Percentiles rank a stretch among this genome's conserved stretches.
phyloP scores from a whole-genome alignment of 2,113 vertebrate genomes.

The Forbesichthys agassizii region DNA sequence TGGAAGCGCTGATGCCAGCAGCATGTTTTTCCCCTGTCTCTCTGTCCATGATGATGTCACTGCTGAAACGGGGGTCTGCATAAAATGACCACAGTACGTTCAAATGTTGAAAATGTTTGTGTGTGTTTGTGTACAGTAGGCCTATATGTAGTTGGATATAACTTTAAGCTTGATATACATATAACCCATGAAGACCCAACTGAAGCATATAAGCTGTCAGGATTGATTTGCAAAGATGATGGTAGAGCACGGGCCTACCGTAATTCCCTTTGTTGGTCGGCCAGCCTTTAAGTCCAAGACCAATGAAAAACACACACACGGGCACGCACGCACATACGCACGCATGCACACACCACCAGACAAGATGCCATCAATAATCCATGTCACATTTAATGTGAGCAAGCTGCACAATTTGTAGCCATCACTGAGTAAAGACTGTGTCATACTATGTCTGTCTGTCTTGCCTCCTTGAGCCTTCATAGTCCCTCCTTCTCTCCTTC shows the following conservation, averaged over 20 bases:
- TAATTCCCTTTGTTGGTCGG: conserved; percentile 41
- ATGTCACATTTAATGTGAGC: conserved; percentile 54
- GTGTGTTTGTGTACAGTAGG: not conserved
- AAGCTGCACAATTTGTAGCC: conserved; percentile 45
- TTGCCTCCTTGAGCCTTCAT: not conserved
- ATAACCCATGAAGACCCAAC: not conserved
- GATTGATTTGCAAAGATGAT: conserved; percentile 21
- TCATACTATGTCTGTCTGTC: conserved; percentile 11
- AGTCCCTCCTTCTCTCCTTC: not conserved
- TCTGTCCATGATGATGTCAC: conserved; percentile 53
- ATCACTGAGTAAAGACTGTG: conserved; percentile 39
- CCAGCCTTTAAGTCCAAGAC: conserved; percentile 14
- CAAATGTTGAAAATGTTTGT: not conserved
- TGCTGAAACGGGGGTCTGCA: conserved; percentile 34
- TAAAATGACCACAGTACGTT: conserved; percentile 31
- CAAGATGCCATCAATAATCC: conserved; percentile 59
- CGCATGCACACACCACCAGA: conserved; percentile 18
- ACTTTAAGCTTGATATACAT: not conserved
- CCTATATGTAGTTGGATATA: not conserved
- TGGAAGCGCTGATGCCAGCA: conserved; percentile 29
- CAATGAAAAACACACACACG: not conserved
- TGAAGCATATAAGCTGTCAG: not conserved
- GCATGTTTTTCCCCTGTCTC: not conserved
- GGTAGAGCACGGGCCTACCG: conserved; percentile 8
- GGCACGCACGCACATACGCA: conserved; percentile 1